These are phyloP conservation scores for Phasianus colchicus DNA, from an alignment of 2,113 vertebrate species.

Conservation along the genomic window DNA sequence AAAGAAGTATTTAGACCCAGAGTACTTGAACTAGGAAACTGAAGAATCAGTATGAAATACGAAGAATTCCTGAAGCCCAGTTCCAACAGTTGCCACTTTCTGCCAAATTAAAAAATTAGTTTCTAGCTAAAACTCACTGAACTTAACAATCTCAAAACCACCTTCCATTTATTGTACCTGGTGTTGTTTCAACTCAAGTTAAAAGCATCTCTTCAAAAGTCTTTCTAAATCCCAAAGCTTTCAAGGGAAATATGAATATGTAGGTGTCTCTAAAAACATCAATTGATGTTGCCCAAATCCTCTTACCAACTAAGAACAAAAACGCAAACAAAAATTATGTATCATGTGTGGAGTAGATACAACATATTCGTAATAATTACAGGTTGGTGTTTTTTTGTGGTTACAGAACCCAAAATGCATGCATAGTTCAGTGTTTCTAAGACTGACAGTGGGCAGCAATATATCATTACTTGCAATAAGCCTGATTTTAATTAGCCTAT, in stretches of 20 bases:
- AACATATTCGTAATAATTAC: background rate
- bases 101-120: background rate
- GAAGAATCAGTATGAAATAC: background rate
- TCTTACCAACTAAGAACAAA: background rate
- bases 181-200: background rate
- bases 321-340: background rate
- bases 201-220: background rate
- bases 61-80: background rate
- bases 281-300: background rate
- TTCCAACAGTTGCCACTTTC: background rate
- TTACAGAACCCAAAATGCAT: background rate
- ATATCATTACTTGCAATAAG: background rate
- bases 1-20: background rate
- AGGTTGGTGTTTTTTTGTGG: background rate
- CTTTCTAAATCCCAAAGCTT: background rate
- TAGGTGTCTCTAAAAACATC: background rate
- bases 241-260: background rate
- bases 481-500: background rate
- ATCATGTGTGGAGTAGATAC: background rate
- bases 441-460: background rate
- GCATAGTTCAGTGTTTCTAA: background rate
- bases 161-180: background rate
- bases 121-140: background rate
- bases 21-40: background rate
- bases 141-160: background rate